A percentile compares a stretch with the other conserved stretches of the same genome.
Conservation (phyloP, 1,140 invertebrate genomes). For the Muscidifurax raptorellus region DNA sequence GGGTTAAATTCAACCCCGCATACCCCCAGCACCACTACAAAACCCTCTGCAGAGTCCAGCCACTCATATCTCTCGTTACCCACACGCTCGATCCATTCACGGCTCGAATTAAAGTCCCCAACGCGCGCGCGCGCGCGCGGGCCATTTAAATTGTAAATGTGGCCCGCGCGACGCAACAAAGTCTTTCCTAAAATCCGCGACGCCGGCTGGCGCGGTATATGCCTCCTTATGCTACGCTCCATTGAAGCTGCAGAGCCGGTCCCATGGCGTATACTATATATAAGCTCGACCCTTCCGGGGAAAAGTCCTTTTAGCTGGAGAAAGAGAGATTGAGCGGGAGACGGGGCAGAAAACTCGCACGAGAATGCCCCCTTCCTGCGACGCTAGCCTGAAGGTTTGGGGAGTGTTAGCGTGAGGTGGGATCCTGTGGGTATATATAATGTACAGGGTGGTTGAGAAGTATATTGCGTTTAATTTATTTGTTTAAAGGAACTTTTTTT, state of each 20-base stretch:
- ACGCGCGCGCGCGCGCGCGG: neutral
- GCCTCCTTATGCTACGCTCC: neutral
- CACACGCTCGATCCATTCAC: neutral
- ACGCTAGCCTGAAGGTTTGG: neutral
- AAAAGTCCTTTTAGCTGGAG: slow-evolving; percentile 37
- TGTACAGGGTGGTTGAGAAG: neutral
- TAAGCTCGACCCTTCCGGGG: slow-evolving; percentile 27
- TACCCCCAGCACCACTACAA: too few species aligned
- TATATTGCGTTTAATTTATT: neutral
- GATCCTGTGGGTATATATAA: neutral
- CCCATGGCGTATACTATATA: too few species aligned
- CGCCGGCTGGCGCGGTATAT: neutral
- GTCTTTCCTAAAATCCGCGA: neutral
- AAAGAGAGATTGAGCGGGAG: neutral
- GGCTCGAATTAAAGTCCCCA: slow-evolving; percentile 11
- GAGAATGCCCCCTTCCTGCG: neutral
- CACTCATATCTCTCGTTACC: too few species aligned
- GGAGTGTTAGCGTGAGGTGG: neutral
- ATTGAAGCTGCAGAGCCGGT: neutral
- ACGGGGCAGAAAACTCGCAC: slow-evolving; percentile 4
- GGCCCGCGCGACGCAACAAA: neutral
- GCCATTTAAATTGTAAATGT: slow-evolving; percentile 48
- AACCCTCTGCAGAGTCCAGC: too few species aligned
- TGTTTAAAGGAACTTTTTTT: too few species aligned
- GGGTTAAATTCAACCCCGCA: too few species aligned